phyloP scores from a whole-genome alignment of 2,888 invertebrate genomes.

The Agrenia bidenticulata region DNA sequence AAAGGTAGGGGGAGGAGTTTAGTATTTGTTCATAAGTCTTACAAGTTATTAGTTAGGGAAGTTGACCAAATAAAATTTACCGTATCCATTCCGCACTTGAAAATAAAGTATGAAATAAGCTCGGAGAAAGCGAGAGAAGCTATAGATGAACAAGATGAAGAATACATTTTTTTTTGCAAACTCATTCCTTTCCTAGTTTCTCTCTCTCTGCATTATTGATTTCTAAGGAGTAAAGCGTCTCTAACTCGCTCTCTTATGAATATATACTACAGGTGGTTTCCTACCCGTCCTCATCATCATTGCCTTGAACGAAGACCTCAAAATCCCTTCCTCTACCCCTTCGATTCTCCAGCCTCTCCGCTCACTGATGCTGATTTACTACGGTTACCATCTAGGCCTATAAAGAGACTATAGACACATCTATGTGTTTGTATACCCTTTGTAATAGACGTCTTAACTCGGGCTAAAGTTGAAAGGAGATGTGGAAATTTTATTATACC shows the following conservation, averaged over 20 bases:
- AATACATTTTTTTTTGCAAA: background rate
- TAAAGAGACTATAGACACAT: too few relatives aligned
- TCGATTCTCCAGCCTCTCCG: background rate
- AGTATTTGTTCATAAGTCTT: too few relatives aligned
- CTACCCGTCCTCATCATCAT: conserved; percentile 8
- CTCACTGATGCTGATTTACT: conserved; percentile 2
- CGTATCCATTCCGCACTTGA: too few relatives aligned
- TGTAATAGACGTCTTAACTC: too few relatives aligned
- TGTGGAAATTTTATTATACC: background rate
- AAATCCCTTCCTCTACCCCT: background rate
- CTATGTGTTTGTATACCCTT: background rate
- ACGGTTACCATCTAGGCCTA: conserved; percentile 9
- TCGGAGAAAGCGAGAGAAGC: too few relatives aligned
- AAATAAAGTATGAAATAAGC: too few relatives aligned
- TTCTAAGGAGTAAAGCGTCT: conserved; percentile 11
- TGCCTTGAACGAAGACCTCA: background rate
- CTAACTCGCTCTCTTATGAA: background rate
- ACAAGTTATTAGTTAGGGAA: background rate
- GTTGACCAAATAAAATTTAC: background rate
- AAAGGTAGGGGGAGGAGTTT: too few relatives aligned
- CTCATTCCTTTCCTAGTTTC: background rate
- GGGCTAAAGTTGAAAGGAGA: too few relatives aligned
- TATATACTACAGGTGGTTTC: conserved; percentile 36
- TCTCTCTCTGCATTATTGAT: conserved; percentile 39
- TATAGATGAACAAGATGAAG: background rate